phyloP scores from a whole-genome alignment of 2,113 vertebrate species.

The Oreochromis aureus region DNA sequence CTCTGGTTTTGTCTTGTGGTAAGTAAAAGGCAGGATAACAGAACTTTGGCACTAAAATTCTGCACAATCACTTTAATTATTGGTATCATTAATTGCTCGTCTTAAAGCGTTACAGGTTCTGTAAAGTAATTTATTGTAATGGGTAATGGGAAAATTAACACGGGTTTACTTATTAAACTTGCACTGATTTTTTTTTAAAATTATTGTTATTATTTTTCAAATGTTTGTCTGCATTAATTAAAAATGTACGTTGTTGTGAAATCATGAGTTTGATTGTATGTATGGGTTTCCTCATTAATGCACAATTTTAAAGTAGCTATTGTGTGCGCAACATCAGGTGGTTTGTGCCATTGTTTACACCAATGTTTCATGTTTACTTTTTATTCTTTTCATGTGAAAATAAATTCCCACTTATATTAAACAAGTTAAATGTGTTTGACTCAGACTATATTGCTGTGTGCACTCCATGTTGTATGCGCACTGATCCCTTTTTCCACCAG shows the following conservation, averaged over 20 bases:
- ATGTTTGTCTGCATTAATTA: neutral
- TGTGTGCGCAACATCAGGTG: neutral
- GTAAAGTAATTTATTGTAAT: neutral
- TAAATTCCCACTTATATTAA: neutral
- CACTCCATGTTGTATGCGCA: neutral
- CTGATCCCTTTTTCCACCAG: neutral
- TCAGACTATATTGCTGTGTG: neutral
- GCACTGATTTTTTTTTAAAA: neutral
- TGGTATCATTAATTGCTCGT: neutral
- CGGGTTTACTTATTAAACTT: neutral
- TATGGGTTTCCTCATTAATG: neutral
- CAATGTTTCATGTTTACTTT: neutral
- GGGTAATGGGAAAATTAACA: neutral
- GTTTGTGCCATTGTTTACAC: neutral
- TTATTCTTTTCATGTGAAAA: neutral
- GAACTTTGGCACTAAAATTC: neutral
- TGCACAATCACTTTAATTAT: neutral
- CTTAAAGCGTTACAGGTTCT: neutral
- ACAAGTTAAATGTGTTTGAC: neutral
- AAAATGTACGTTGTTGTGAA: neutral
- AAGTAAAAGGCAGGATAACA: neutral
- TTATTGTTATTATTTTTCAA: neutral
- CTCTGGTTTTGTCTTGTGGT: neutral
- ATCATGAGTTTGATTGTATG: neutral
- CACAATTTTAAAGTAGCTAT: neutral